These are phyloP conservation scores for Lucifuga dentata DNA, from an alignment of 2,113 vertebrate genomes.

Conservation along the genomic window DNA sequence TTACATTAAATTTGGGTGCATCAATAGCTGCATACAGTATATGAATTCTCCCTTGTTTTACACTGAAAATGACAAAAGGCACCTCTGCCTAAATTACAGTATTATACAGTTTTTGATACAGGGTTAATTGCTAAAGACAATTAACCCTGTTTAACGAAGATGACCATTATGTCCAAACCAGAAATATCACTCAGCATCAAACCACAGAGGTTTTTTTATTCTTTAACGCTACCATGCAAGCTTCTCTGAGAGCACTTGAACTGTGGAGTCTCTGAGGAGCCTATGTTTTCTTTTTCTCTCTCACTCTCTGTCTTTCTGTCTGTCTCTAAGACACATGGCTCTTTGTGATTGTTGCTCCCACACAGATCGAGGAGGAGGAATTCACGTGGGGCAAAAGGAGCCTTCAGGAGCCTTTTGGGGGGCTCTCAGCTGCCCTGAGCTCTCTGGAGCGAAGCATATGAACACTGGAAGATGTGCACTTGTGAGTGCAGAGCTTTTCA, in stretches of 20 bases:
- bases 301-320: conserved; percentile 43
- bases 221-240: conserved; percentile 64
- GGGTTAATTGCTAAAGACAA: background rate
- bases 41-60: too few species aligned
- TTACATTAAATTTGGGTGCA: too few species aligned
- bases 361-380: conserved; percentile 17
- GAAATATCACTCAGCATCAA: conserved; percentile 44
- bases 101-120: too few species aligned
- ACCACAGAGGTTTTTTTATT: conserved; percentile 45
- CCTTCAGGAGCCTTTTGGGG: conserved; percentile 59
- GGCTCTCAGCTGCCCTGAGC: conserved; percentile 58
- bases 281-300: conserved; percentile 39
- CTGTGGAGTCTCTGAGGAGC: conserved; percentile 57
- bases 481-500: conserved; percentile 64
- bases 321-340: conserved; percentile 74
- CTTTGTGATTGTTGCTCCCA: conserved; percentile 56
- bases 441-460: conserved; percentile 62
- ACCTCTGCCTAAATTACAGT: too few species aligned
- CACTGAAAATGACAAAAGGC: too few species aligned
- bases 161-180: conserved; percentile 26
- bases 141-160: conserved; percentile 20
- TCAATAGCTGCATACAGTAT: too few species aligned
- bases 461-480: conserved; percentile 68
- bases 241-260: conserved; percentile 66
- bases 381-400: conserved; percentile 34